Percentiles rank a stretch among this genome's conserved stretches.
phyloP scores from a whole-genome alignment of 2,797 vertebrate genomes.

The Passerculus sandwichensis region DNA sequence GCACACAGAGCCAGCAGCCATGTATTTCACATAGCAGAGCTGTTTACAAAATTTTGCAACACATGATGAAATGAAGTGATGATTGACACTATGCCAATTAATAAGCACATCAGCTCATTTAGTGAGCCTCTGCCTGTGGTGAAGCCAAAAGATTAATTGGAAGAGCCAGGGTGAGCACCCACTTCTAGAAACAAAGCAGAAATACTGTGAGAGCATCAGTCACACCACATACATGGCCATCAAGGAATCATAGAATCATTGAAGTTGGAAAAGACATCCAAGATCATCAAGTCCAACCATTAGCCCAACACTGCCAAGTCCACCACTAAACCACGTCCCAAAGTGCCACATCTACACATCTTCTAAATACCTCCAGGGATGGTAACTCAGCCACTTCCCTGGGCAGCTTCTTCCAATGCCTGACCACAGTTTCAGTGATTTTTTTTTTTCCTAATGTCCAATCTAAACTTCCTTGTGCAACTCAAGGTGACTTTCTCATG shows the following conservation, averaged over 20 bases:
- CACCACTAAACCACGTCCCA: neutral
- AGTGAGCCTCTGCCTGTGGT: accelerated
- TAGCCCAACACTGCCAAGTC: neutral
- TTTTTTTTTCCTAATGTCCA: neutral
- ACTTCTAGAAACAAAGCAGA: neutral
- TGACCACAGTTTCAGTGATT: neutral
- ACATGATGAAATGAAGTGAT: neutral
- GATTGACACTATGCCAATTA: neutral
- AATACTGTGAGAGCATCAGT: neutral
- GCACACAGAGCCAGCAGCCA: accelerated
- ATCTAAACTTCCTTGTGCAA: neutral
- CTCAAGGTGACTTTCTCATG: neutral
- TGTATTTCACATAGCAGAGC: accelerated
- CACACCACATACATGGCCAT: accelerated
- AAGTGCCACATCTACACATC: neutral
- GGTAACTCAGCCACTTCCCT: neutral
- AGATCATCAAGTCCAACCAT: neutral
- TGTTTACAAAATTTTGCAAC: neutral
- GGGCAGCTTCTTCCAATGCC: neutral
- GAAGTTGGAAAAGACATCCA: neutral
- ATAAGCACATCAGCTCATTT: neutral
- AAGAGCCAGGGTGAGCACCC: neutral
- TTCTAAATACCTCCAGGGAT: neutral
- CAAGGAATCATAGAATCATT: neutral
- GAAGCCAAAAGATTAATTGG: neutral